Base-by-base conservation (phyloP, 2,797 vertebrate genomes). In the Philypnodon macrostomus region DNA sequence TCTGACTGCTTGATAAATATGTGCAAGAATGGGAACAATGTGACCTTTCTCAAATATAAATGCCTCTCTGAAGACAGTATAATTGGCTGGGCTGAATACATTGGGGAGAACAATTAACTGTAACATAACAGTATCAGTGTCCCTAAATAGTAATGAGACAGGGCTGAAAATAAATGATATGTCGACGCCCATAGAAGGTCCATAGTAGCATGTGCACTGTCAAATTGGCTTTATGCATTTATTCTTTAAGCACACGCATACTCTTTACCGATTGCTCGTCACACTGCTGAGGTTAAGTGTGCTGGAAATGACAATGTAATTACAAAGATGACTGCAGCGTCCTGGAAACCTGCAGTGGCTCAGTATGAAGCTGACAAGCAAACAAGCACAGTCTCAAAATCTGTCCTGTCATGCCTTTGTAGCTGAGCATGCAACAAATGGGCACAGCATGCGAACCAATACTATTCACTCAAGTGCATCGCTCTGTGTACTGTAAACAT, bases 21-120 rank as follows among this genome's bases (percentile, higher is more conserved):
- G 71, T 51, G 60, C 50, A 63, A 68, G 67, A 83, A 83, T 63
- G 61, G 75, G 68, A 79, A 70, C 68, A 70, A 48, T 54, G 70
- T 81, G 85, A 89, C 82, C 84, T 90, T 89, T 86, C 61, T 57
- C 70, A 64, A 78, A 75, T 57, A 63, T 61, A 84, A 82, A 77
- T 75, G 72, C 76, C 71, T 79, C 64, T 71, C 60, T 70, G 60
- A 73, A 77, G 74, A 81, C 58, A 16, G 40, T 76, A 54, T 84
- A 88, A 88, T 88, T 87, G 81, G 79, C 73, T 75, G 50, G 49
- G 24, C 41, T 51, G 55, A 73, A 81, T 64, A 74, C 77, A 61
- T 64, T 9, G 1, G 80, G 82, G 83, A 86, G 67, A 77, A 81
- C 77, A 85, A 87, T 89, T 89, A 89, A 75, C 41, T 52, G 58